Conservation (phyloP, 2,888 invertebrate genomes). For the Folsomia manolachei region DNA sequence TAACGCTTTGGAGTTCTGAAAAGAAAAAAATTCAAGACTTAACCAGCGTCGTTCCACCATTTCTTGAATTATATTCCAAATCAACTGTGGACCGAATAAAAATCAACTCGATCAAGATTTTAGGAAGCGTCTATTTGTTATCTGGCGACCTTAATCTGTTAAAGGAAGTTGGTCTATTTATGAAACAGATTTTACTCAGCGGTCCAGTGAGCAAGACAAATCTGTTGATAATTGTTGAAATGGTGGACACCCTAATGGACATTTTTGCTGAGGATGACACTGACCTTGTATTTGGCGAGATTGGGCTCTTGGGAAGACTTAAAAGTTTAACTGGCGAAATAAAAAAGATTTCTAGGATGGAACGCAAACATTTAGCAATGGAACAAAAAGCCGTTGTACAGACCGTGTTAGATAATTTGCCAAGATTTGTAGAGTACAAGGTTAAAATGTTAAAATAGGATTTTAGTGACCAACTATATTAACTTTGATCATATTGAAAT, state of each 20-base stretch:
- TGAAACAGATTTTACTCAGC: slow-evolving; percentile 40
- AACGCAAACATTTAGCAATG: slow-evolving; percentile 47
- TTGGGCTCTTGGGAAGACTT: slow-evolving; percentile 57
- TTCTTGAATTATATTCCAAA: too few relatives aligned
- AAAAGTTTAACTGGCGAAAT: background rate
- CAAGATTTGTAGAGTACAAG: slow-evolving; percentile 71
- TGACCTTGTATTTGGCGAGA: slow-evolving; percentile 63
- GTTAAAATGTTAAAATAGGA: too few relatives aligned
- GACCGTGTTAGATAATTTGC: slow-evolving; percentile 68
- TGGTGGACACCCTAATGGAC: slow-evolving; percentile 71
- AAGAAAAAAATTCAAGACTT: too few relatives aligned
- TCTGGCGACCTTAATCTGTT: slow-evolving; percentile 11
- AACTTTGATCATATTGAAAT: too few relatives aligned
- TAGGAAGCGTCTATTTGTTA: slow-evolving; percentile 38
- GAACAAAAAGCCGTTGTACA: slow-evolving; percentile 68
- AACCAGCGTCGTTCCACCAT: too few relatives aligned
- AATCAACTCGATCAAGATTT: slow-evolving; percentile 45
- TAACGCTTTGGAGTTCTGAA: slow-evolving; percentile 38
- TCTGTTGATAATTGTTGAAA: slow-evolving; percentile 71
- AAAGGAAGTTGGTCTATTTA: background rate
- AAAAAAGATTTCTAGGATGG: background rate
- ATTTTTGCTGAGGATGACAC: slow-evolving; percentile 74
- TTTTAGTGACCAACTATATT: too few relatives aligned
- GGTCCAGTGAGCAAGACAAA: slow-evolving; percentile 58
- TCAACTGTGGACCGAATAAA: slow-evolving; percentile 34